phyloP scores from a whole-genome alignment of 2,797 vertebrate species.

The Onychomys torridus region DNA sequence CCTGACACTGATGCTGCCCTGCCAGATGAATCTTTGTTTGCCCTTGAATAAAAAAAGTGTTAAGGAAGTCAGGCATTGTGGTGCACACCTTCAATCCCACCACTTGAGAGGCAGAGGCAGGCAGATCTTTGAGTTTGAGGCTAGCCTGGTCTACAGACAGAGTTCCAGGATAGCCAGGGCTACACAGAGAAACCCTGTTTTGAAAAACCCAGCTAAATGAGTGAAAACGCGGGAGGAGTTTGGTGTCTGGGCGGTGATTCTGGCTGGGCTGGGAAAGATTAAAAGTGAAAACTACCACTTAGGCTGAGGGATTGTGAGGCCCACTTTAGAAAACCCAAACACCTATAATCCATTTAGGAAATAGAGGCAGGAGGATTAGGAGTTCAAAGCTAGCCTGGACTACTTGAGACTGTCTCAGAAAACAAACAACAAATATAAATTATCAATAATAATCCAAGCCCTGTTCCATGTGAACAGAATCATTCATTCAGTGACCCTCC shows the following conservation, averaged over 20 bases:
- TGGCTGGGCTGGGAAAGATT: slow-evolving; percentile 53
- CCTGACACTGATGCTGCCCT: slow-evolving; percentile 82
- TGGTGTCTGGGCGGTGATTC: slow-evolving; percentile 65
- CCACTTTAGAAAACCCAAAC: not conserved
- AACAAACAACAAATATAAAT: not conserved
- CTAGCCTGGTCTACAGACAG: not conserved
- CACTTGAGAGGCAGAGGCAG: not conserved
- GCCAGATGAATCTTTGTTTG: slow-evolving; percentile 86
- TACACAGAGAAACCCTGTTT: not conserved
- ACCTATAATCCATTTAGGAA: not conserved
- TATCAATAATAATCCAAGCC: not conserved
- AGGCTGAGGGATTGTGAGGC: not conserved
- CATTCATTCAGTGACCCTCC: not conserved
- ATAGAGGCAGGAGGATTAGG: not conserved
- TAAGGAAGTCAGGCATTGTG: slow-evolving; percentile 5
- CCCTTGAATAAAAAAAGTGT: slow-evolving; percentile 81
- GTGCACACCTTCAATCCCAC: not conserved
- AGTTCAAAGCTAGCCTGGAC: not conserved
- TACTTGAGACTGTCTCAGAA: not conserved
- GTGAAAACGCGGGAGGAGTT: slow-evolving; percentile 67
- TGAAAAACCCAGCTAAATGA: slow-evolving; percentile 50
- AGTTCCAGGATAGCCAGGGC: not conserved
- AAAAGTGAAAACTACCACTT: slow-evolving; percentile 3
- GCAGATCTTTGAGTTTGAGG: not conserved
- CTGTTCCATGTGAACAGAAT: accelerated